A percentile compares a stretch with the other conserved stretches of the same genome.
These are phyloP conservation scores for Zeus faber DNA, from an alignment of 2,113 vertebrate species.

Conservation along the genomic window DNA sequence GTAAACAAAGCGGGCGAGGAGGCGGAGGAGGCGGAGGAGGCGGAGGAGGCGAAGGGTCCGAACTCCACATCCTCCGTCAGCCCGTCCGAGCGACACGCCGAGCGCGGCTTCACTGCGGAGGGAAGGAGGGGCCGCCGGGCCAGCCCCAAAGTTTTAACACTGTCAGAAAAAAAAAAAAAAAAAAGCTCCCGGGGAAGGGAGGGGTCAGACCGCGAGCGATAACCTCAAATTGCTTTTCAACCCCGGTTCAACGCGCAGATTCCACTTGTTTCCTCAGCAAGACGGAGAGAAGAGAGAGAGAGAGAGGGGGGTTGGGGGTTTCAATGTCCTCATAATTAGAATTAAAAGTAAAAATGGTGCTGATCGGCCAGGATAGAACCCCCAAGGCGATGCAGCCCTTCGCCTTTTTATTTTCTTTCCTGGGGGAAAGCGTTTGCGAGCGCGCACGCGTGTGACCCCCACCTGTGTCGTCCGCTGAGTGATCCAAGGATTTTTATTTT, in stretches of 20 bases:
- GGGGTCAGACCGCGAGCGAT: conserved; percentile 22
- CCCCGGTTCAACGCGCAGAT: too few species aligned
- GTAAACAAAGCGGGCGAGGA: conserved; percentile 74
- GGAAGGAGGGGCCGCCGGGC: conserved; percentile 53
- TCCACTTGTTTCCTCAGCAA: too few species aligned
- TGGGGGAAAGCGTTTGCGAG: background rate
- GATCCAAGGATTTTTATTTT: conserved; percentile 2
- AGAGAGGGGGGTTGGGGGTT: too few species aligned
- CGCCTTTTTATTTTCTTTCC: background rate
- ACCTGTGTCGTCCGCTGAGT: background rate
- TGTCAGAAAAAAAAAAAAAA: conserved; percentile 35
- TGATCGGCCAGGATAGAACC: background rate
- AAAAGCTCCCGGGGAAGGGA: conserved; percentile 12
- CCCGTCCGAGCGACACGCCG: conserved; percentile 61
- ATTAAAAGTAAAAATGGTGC: too few species aligned
- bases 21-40: conserved; percentile 64
- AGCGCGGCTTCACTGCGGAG: conserved; percentile 60
- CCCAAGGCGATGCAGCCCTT: background rate
- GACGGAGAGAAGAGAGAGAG: too few species aligned
- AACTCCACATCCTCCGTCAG: conserved; percentile 71
- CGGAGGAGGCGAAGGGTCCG: conserved; percentile 66
- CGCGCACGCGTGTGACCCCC: background rate
- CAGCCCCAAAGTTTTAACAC: conserved; percentile 54
- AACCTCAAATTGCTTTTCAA: too few species aligned
- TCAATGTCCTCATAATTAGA: too few species aligned